phyloP scores from a whole-genome alignment of 2,113 vertebrate genomes.

The Mobula hypostoma region DNA sequence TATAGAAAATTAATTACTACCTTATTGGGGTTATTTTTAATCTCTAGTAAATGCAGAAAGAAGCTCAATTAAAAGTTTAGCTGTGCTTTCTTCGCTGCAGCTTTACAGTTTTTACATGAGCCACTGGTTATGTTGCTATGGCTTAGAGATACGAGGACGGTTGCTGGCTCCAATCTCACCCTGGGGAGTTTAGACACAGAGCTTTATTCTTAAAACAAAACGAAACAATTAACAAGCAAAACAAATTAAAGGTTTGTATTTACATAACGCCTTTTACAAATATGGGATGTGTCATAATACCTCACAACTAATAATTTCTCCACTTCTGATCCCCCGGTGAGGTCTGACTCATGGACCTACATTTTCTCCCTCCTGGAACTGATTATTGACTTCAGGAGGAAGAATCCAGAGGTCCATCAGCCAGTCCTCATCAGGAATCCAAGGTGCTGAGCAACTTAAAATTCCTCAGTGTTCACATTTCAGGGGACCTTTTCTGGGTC shows the following conservation, averaged over 20 bases:
- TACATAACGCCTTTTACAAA: neutral
- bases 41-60: neutral
- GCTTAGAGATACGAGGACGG: neutral
- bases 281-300: neutral
- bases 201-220: neutral
- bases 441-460: too few species aligned
- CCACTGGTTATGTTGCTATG: neutral
- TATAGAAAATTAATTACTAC: neutral
- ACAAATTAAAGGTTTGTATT: neutral
- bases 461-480: too few species aligned
- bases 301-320: neutral
- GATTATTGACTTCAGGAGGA: too few species aligned
- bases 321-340: neutral
- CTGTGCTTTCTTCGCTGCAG: neutral
- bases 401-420: too few species aligned
- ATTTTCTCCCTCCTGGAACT: too few species aligned
- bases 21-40: constrained; percentile 9
- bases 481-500: too few species aligned
- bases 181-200: neutral
- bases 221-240: neutral
- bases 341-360: too few species aligned
- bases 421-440: too few species aligned
- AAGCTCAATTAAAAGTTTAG: neutral
- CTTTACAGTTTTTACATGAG: neutral
- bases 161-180: neutral